Base-by-base conservation (phyloP, 2,113 vertebrate species). In the Typhlomys cinereus region DNA sequence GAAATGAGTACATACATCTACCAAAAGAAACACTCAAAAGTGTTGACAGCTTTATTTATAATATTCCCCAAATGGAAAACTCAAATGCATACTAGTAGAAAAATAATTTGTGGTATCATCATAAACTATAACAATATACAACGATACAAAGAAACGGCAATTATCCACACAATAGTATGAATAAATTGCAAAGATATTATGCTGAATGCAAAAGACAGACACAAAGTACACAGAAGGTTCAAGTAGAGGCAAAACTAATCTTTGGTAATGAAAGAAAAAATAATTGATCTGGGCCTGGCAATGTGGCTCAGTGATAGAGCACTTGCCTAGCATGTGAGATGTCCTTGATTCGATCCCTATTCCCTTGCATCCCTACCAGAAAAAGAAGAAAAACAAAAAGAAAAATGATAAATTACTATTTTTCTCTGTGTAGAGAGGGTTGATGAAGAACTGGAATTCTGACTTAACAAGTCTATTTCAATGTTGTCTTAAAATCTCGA, bases 31-130 rank as follows among this genome's bases (percentile, higher is more conserved):
- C 57, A 39, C 69, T 76, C 18, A 91, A 79, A 78, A 85, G 44
- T 83, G 46, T 44, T 82, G 36, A 87, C 14, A 90, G 25, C 75
- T 92, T 94, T 92, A 83, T 79, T 92, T 34, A 88, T 81, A 90
- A 83, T 41, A 82, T 54, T 31, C 27, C 14, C 41, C 79, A 82
- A 79, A 64, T 83, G 10, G 79, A 92, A n/a, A 81, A 88, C 21
- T 88, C 39, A 87, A 80, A 87, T 89, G 66, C 50, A 23, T 82
- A 92, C 69, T 52, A 86, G 89, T 27, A 89, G 48, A 86, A 86
- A 62, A 89, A 94, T 86, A 88, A 83, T 74, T 41, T 75, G 21
- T 50, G 12, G 31, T 61, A 66, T 70, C 36, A 39, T 61, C n/a
- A 84, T 52, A 71, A 23, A 70, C 31, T 66, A 39, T n/a, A 88